These are phyloP conservation scores for Urocitellus parryii DNA, from an alignment of 2,113 vertebrate genomes.

Conservation along the genomic window DNA sequence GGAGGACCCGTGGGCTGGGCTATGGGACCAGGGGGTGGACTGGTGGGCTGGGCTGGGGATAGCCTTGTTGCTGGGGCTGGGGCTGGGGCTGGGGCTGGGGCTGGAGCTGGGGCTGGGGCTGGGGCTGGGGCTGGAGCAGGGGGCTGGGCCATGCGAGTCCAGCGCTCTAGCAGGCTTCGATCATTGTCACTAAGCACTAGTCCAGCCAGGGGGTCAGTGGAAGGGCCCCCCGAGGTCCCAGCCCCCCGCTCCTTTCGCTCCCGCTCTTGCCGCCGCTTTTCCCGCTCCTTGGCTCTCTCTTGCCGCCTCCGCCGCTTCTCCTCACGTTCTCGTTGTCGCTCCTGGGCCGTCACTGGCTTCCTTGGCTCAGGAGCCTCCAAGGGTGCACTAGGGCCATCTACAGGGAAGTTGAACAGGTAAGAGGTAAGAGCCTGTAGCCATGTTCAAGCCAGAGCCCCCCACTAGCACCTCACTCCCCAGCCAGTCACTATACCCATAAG, in stretches of 20 bases:
- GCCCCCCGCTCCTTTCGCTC: constrained; percentile 88
- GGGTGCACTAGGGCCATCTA: constrained; percentile 80
- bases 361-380: constrained; percentile 86
- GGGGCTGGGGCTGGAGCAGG: constrained; percentile 5
- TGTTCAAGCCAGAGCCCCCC: not conserved
- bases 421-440: not conserved
- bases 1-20: not conserved
- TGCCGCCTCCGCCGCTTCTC: constrained; percentile 93
- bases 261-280: constrained; percentile 91
- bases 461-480: not conserved
- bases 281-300: constrained; percentile 91
- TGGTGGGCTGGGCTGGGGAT: constrained; percentile 11
- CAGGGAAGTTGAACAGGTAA: not conserved
- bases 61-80: not conserved
- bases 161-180: constrained; percentile 93
- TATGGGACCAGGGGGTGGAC: constrained; percentile 6
- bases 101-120: not conserved
- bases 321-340: constrained; percentile 94
- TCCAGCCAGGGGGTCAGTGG: constrained; percentile 86
- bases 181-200: constrained; percentile 94
- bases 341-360: constrained; percentile 94
- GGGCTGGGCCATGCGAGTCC: constrained; percentile 91
- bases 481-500: not conserved
- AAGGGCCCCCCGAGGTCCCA: constrained; percentile 81
- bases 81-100: too few relatives aligned